These are phyloP conservation scores for Sialia sialis DNA, from an alignment of 2,113 vertebrate genomes.

Conservation along the genomic window DNA sequence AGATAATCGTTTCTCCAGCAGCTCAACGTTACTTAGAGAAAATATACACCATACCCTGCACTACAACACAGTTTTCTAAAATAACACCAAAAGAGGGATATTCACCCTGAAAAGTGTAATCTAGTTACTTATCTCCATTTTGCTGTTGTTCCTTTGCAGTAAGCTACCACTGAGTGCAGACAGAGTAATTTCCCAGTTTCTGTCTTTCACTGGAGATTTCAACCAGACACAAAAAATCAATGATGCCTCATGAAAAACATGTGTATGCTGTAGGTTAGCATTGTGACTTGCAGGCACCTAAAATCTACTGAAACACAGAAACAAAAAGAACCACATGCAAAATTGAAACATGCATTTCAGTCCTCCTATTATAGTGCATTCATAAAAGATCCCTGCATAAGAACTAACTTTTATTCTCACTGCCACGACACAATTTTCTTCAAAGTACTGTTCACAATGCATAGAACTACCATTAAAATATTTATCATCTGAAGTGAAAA, in stretches of 20 bases:
- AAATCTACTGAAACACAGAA: not conserved
- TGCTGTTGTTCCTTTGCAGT: not conserved
- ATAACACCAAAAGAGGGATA: not conserved
- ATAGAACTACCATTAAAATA: not conserved
- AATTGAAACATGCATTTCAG: not conserved
- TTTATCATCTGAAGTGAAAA: not conserved
- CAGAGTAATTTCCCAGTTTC: not conserved
- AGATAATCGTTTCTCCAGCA: not conserved
- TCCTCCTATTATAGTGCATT: not conserved
- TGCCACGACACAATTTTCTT: not conserved
- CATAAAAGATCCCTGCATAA: not conserved
- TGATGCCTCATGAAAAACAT: not conserved
- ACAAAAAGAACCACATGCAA: not conserved
- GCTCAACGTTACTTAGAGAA: not conserved
- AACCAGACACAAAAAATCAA: not conserved
- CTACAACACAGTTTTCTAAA: not conserved
- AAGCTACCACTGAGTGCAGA: not conserved
- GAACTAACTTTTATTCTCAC: not conserved
- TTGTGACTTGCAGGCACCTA: not conserved
- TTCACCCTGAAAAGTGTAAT: not conserved
- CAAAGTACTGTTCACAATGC: not conserved
- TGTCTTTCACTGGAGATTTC: not conserved
- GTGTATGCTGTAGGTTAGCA: not conserved
- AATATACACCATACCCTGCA: not conserved
- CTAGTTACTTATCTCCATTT: not conserved